Evolutionary conservation across 2,113 vertebrate genomes (phyloP).

Genomic region (Petroica traversi): DNA sequence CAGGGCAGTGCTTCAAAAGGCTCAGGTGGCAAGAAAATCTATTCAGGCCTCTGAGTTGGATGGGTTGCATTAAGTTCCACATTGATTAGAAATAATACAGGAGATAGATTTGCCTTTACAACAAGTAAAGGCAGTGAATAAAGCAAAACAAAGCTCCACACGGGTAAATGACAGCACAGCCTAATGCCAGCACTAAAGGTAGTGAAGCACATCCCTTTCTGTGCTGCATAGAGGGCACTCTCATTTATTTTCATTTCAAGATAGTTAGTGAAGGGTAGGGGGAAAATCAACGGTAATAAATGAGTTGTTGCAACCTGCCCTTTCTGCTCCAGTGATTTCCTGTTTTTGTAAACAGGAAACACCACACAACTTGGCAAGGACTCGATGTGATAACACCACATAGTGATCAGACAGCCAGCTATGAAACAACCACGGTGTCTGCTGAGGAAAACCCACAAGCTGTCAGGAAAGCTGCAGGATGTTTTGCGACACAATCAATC

Average conservation of each 20-base stretch:
- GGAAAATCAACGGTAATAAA: not conserved
- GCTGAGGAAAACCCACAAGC: constrained; percentile 39
- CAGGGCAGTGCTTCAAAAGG: not conserved
- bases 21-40: not conserved
- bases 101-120: not conserved
- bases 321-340: not conserved
- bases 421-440: not conserved
- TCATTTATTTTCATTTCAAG: not conserved
- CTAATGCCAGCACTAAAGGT: not conserved
- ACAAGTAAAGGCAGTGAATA: not conserved
- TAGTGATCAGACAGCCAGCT: not conserved
- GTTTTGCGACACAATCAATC: not conserved
- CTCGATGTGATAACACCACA: not conserved
- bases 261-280: not conserved
- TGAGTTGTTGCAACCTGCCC: constrained; percentile 47
- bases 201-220: not conserved
- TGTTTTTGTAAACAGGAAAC: constrained; percentile 54
- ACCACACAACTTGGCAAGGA: not conserved
- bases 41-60: not conserved
- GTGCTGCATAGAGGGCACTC: not conserved
- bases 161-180: not conserved
- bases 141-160: not conserved
- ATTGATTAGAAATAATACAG: not conserved
- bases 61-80: not conserved
- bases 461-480: constrained; percentile 20